Evolutionary conservation across 1,140 invertebrate species (phyloP), one percentile per base, ranked within the genome.

Genomic region (Sesamia nonagrioides): DNA sequence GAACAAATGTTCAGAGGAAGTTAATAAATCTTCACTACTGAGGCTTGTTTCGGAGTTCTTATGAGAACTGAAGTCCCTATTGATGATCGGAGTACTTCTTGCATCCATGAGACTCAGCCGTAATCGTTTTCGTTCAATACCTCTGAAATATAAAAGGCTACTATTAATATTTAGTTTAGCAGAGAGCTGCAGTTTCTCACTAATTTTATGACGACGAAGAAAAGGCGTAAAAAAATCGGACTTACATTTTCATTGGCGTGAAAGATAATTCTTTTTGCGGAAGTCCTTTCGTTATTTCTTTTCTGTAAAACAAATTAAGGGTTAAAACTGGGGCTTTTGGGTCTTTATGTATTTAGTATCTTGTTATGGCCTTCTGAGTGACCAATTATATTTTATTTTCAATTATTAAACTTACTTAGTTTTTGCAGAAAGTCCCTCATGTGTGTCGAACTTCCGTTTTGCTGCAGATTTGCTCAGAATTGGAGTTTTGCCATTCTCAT

Each of bases 341-440:
- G n/a, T n/a, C n/a, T 27, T 27, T 27, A 27, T 27, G 1, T 27
- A 27, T 27, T 27, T 27, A 27, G 27, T 3, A 27, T 27, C 27
- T 27, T 27, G 37, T 40, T 40, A 6, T 40, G 6, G 37, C 7
- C 3, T 5, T 5, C 3, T 37, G 37, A 37, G 6, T 40, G 37
- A 40, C 9, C 2, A 40, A 40, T 9, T 40, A 40, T n/a, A 35
- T 35, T 35, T 18, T 52, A 42, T 56, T 86, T 60, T 0, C 21
- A 3, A 60, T n/a, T 6, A 60, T n/a, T n/a, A 40, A 63, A 94
- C 94, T 95, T 96, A 97, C 82, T 96, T 95, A 87, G 96, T 97
- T 89, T 97, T 97, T 0, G 94, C 92, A 80, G 95, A 95, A 88
- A 87, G 95, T 85, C 83, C 96, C 91, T 81, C 96, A 92, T 80